Percentiles rank a stretch among this genome's conserved stretches.
phyloP scores from a whole-genome alignment of 2,113 vertebrate species.

The Hepsetus odoe region DNA sequence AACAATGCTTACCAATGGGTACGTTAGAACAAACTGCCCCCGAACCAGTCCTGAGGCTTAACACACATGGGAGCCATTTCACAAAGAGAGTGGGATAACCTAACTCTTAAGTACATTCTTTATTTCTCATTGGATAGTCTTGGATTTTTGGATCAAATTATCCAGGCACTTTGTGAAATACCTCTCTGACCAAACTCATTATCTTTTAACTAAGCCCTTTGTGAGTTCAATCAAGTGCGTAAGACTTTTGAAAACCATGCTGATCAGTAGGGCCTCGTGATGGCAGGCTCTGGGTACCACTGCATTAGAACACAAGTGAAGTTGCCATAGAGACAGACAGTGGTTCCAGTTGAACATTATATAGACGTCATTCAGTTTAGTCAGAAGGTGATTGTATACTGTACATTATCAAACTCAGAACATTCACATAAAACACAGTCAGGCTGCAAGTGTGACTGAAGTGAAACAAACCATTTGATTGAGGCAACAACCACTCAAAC shows the following conservation, averaged over 20 bases:
- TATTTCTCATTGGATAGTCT: not conserved
- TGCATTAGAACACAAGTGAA: not conserved
- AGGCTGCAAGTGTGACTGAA: constrained; percentile 13
- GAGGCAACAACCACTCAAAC: constrained; percentile 29
- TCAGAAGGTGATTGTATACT: not conserved
- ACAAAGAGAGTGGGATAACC: not conserved
- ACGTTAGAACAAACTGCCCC: constrained; percentile 25
- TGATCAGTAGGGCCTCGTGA: not conserved
- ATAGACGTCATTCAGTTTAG: constrained; percentile 19
- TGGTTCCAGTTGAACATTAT: constrained; percentile 47
- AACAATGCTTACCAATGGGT: not conserved
- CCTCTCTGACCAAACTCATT: not conserved
- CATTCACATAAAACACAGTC: constrained; percentile 23
- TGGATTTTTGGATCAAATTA: not conserved
- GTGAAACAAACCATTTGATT: constrained; percentile 57
- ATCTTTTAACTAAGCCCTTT: not conserved
- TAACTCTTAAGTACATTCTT: not conserved
- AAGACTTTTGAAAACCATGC: not conserved
- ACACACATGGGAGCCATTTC: not conserved
- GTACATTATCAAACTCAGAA: constrained; percentile 36
- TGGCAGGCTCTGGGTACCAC: not conserved
- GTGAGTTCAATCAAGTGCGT: not conserved
- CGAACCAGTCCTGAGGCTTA: not conserved
- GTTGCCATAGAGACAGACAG: constrained; percentile 11
- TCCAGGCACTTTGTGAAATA: not conserved